A percentile compares a stretch with the other conserved stretches of the same genome.
phyloP scores from a whole-genome alignment of 2,797 vertebrate species.

The Kryptolebias ocellatus region DNA sequence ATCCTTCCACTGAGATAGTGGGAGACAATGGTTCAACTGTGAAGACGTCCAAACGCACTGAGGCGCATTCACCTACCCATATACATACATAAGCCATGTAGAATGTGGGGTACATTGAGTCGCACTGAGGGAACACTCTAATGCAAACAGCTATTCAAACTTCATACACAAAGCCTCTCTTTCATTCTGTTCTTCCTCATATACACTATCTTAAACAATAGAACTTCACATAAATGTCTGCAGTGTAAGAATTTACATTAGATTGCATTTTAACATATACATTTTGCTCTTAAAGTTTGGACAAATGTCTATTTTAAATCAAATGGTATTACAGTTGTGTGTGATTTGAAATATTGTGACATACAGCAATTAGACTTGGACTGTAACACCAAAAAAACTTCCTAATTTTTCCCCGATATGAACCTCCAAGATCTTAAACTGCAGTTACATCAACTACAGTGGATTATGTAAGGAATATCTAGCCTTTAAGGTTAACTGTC shows the following conservation, averaged over 20 bases:
- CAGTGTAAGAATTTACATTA: not conserved
- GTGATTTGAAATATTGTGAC: too few species aligned
- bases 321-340: too few species aligned
- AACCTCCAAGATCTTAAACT: not conserved
- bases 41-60: slow-evolving; percentile 45
- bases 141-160: slow-evolving; percentile 37
- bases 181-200: slow-evolving; percentile 4
- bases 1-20: slow-evolving; percentile 14
- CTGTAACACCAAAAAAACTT: not conserved
- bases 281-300: not conserved
- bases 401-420: not conserved
- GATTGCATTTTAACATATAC: not conserved
- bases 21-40: slow-evolving; percentile 72
- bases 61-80: slow-evolving; percentile 56
- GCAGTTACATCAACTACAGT: not conserved
- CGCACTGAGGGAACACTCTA: slow-evolving; percentile 36
- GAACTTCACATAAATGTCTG: not conserved
- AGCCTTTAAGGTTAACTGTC: slow-evolving; percentile 14
- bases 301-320: too few species aligned
- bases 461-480: not conserved
- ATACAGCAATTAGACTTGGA: too few species aligned
- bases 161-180: slow-evolving; percentile 43
- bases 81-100: slow-evolving; percentile 66
- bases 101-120: slow-evolving; percentile 46
- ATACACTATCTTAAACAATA: not conserved